Base-by-base conservation (phyloP, 2,113 vertebrate species). In the Sinocyclocheilus rhinocerous region DNA sequence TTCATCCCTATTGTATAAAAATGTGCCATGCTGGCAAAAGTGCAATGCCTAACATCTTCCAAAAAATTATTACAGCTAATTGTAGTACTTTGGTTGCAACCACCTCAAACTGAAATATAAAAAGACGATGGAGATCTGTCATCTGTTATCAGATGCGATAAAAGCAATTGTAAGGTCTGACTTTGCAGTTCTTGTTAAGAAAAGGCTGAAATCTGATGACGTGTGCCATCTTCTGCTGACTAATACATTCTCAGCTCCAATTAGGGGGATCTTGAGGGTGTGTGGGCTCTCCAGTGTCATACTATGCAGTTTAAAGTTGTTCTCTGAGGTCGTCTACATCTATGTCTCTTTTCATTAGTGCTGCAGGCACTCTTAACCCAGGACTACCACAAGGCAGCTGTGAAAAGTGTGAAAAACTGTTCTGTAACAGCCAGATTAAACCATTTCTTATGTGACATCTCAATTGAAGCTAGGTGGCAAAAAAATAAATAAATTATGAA, bases 191-290 rank as follows among this genome's bases (percentile, higher is more conserved):
- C 26, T 82, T 70, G 20, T 70, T 84, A 70, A 75, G 50, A 70
- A 84, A 84, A 75, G 33, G 29, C 50, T 57, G 7, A 45, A 52
- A 65, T 67, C 12, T 0, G 26, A 76, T 45, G 26, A 57, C 13
- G 36, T 79, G 84, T 86, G 82, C 24, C 20, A 61, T 75, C 18
- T 52, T 39, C n/a, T 65, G 22, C 85, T 76, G 79, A 86, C 85
- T 86, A 73, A 75, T 26, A 42, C 57, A 76, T 76, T 73, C 22
- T 63, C 57, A 75, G 50, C 52, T 86, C 39, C 67, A 82, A 86
- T 86, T 86, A 75, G 78, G 36, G 33, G 57, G 63, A 13, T 42
- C 67, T 45, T 65, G 3, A 39, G 77, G 77, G 36, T 26, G 39
- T 75, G 20, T 81, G 65, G 20, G 39, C 78, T 73, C 78, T 76